These are phyloP conservation scores for Thera britannica DNA, from an alignment of 2,888 invertebrate species.

Conservation along the genomic window DNA sequence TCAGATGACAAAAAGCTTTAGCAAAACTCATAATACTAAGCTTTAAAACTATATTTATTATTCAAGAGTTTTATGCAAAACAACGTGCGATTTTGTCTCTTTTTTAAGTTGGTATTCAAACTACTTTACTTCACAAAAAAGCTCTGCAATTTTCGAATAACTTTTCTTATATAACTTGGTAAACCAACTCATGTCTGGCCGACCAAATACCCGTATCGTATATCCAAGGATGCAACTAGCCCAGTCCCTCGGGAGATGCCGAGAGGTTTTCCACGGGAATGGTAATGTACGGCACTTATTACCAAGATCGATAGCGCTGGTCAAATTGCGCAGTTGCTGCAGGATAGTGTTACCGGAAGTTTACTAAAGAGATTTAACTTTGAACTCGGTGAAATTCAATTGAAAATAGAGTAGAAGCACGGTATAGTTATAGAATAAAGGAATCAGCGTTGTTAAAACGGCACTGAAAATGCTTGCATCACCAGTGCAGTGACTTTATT, in stretches of 20 bases:
- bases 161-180: background rate
- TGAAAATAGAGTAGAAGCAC: no score
- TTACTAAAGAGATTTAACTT: slow-evolving; percentile 7
- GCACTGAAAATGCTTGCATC: no score
- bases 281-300: slow-evolving; percentile 58
- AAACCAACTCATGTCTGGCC: background rate
- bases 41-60: no score
- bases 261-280: slow-evolving; percentile 63
- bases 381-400: background rate
- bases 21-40: no score
- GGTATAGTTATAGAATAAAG: no score
- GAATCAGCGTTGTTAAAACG: no score
- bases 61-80: background rate
- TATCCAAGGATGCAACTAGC: slow-evolving; percentile 48
- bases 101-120: no score
- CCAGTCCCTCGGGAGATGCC: slow-evolving; percentile 59
- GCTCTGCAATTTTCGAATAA: background rate
- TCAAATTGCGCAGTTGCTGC: slow-evolving; percentile 29
- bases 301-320: slow-evolving; percentile 50
- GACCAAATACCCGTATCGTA: slow-evolving; percentile 5
- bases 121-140: background rate
- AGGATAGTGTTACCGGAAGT: slow-evolving; percentile 8
- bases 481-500: no score
- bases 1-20: no score
- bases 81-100: background rate